Base-by-base conservation (phyloP, 2,113 vertebrate genomes). In the Indicator maculatus region DNA sequence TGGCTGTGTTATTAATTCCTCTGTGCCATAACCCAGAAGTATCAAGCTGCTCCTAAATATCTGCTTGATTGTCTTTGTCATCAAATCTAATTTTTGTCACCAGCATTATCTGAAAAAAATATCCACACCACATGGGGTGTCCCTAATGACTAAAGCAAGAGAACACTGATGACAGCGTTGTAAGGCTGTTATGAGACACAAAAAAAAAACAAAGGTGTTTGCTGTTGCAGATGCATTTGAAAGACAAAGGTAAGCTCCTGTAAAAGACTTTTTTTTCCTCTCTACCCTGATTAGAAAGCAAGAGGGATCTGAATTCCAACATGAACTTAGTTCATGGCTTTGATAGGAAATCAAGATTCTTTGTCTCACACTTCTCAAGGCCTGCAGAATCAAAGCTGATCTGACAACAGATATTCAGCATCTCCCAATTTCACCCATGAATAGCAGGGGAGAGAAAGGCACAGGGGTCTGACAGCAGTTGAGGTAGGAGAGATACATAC, bases 401-500 rank as follows among this genome's bases (percentile, higher is more conserved):
- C 41, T 63, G 36, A 64, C 16, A 61, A 50, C 4, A 80, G 33
- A 27, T 1, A 64, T 71, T 45, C 16, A 26, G 11, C 21, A 55
- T 55, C 23, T 74, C 45, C 11, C 30, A 77, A 1, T 11, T 88
- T 58, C 26, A 55, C 1, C 2, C 27, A 31, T 19, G 16, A 45
- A 36, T 44, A 52, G 14, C 69, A 76, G 2, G 2, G 18, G 33
- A 60, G 45, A 38, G 23, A 77, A 41, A 50, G 23, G 17, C 31
- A 65, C 6, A 64, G 23, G 9, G 53, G 70, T 58, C 23, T 58
- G 28, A 20, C 28, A 81, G 41, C 64, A 0, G 2, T 52, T 2
- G 0, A 75, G n/a, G 6, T 36, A 21, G 18, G 16, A 26, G 8
- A 31, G 38, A 7, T 53, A 27, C 3, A 2, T 27, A 39, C 17